Evolutionary conservation across 2,888 invertebrate species (phyloP), one percentile per base, ranked within the genome.

Genomic region (Scotopteryx bipunctaria): DNA sequence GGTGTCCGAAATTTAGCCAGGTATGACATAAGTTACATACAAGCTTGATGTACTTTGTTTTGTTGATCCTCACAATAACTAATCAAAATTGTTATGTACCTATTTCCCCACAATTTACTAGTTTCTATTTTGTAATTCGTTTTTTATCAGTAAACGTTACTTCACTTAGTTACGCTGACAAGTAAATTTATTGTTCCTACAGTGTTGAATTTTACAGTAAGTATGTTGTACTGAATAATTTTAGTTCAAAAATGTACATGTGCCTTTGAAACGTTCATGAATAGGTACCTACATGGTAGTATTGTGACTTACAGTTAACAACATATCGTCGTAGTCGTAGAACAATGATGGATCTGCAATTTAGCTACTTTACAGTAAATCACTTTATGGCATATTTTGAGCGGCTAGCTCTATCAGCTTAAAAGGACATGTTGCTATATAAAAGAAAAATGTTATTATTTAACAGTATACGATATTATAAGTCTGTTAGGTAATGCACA

Each of bases 1-100:
- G 90, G 88, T 88, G 87, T 76, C 82, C 89, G 64, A 89, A 90
- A 76, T 73, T 81, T 50, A 83, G 76, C 73, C 86, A 89, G 90
- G 90, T 90, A 90, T 76, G 83, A 71, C 66, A 66, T 67, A 66
- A 65, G 61, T 65, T 61, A 57, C 49, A 57, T 50, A 38, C 55
- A 53, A 44, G 56, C 59, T 49, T 58, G 41, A 44, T 55, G 48
- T 56, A 17, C 51, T 54, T 59, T 66, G 56, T 62, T 53, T 53
- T 54, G 47, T 55, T 57, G 58, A 54, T 61, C 32, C 31, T 64
- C 41, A 38, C 40, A 43, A 41, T 35, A 14, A 50, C 40, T 52
- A 57, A 54, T 52, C 21, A 4, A 33, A 25, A 21, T 16, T 31
- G 29, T 13, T 38, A 3, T 25, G n/a, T n/a, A 31, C 14, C 4